Evolutionary conservation across 2,888 invertebrate species (phyloP), one percentile per base, ranked within the genome.

Genomic region (Caenorhabditis sinica): DNA sequence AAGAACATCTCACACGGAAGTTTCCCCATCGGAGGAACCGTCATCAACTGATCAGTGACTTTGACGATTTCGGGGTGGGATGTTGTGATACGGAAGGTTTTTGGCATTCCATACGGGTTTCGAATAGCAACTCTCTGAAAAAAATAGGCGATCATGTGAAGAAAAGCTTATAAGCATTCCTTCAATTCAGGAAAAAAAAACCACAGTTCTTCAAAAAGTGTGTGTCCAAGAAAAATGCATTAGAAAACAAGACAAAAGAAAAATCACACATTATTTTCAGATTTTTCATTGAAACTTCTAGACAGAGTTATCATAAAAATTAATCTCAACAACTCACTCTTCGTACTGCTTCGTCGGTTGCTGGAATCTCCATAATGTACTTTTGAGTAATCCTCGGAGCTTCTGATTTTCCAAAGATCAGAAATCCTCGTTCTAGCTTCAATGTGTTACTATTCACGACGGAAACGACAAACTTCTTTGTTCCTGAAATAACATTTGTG

Each of bases 61-160:
- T 83, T 68, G 0, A 86, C 68, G 33, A 85, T 63, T 33, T 86
- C 82, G 0, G 85, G 81, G n/a, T 83, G 51, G 5, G 86, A 85
- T 13, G 83, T 53, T 9, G 83, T 82, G 36, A 88, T 30, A 8
- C 80, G 74, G 75, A 88, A 86, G 3, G 81, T 74, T 43, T 82
- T 69, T 23, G 83, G 61, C 28, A 88, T 53, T 17, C 85, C 85
- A 25, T 86, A 88, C 4, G 86, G 68, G 51, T 88, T 88, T 25
- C 74, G 75, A 23, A 88, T 79, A 1, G 82, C 68, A 17, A 88
- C 45, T 51, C 79, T 85, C 86, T 88, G 77, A 56, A 84, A 75
- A 11, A 40, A 36, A 36, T n/a, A n/a, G n/a, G n/a, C 9, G 15
- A 25, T n/a, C 6, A 17, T 45, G 53, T 8, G 23, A 8, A 25